Percentiles rank a stretch among this genome's conserved stretches.
Evolutionary conservation across 2,888 invertebrate species (phyloP).

Genomic region (Lochmaea capreae): DNA sequence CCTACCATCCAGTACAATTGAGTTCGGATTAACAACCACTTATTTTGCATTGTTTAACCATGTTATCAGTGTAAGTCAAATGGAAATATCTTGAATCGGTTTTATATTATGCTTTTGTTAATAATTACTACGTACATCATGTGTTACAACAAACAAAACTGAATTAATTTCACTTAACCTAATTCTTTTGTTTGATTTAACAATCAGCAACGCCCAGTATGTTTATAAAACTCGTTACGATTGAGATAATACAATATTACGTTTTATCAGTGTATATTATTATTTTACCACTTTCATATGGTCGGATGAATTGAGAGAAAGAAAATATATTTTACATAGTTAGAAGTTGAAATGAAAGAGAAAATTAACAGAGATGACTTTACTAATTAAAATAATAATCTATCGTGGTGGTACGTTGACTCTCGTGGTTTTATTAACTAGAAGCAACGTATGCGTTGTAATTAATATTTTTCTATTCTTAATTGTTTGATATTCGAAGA

Average conservation of each 20-base stretch:
- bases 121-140: not conserved
- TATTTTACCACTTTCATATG: not conserved
- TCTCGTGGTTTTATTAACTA: constrained; percentile 9
- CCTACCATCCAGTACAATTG: not conserved
- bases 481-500: not conserved
- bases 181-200: constrained; percentile 1
- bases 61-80: not conserved
- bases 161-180: not conserved
- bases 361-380: constrained; percentile 24
- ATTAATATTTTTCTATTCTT: constrained; percentile 12
- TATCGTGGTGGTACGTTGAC: constrained; percentile 17
- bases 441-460: not conserved
- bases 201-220: not conserved
- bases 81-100: not conserved
- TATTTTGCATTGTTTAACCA: constrained; percentile 3
- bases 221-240: not conserved
- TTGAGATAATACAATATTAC: not conserved
- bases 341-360: constrained; percentile 9
- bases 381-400: constrained; percentile 14
- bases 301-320: not conserved
- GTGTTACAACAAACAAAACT: not conserved
- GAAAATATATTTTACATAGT: constrained; percentile 8
- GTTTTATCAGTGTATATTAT: too few relatives aligned
- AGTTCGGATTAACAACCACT: not conserved
- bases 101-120: not conserved